Conservation (phyloP, 2,113 vertebrate species). For the Sylvia atricapilla region DNA sequence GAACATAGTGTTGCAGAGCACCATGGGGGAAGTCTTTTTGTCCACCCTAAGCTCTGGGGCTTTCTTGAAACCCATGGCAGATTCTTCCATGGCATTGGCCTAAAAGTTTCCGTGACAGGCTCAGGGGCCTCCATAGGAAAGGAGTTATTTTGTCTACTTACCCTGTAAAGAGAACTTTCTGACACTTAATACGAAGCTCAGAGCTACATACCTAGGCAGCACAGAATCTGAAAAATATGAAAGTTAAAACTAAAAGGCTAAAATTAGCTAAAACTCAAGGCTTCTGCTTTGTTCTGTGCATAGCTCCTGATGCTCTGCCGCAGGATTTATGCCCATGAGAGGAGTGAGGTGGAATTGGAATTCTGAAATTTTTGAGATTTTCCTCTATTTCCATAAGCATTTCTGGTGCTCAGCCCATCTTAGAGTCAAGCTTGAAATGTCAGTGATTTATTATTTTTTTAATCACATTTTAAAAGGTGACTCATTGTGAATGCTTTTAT, state of each 20-base stretch:
- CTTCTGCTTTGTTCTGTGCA: neutral
- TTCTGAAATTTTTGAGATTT: neutral
- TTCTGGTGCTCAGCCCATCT: neutral
- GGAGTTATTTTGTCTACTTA: neutral
- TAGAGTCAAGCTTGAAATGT: neutral
- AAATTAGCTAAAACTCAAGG: neutral
- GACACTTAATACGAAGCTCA: neutral
- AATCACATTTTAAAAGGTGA: neutral
- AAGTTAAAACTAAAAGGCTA: neutral
- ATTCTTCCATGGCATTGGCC: neutral
- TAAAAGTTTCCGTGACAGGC: neutral
- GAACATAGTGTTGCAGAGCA: neutral
- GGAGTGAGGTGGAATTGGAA: neutral
- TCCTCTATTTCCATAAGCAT: neutral
- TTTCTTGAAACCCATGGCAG: neutral
- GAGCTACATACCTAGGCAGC: neutral
- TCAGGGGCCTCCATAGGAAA: neutral
- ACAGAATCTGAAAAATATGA: neutral
- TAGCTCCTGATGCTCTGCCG: neutral
- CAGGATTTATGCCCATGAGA: neutral
- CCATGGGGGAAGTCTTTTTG: neutral
- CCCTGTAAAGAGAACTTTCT: neutral
- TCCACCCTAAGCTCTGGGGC: neutral
- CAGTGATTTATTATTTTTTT: neutral
- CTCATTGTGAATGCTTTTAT: slow-evolving; percentile 12